Evolutionary conservation across 2,113 vertebrate species (phyloP).

Genomic region (Amphilophus citrinellus): DNA sequence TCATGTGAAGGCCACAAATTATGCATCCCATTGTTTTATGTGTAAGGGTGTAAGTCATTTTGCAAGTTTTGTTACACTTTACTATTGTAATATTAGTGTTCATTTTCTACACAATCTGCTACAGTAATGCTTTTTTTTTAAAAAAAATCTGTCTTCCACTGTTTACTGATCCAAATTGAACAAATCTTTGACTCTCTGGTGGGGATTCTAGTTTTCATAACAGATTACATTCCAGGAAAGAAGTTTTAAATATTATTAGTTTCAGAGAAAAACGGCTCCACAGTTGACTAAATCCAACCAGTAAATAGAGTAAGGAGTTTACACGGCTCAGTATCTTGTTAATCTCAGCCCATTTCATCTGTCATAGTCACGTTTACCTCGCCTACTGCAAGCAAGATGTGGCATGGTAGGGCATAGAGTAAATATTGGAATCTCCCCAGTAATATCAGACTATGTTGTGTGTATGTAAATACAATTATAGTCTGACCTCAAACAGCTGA

Average conservation of each 20-base stretch:
- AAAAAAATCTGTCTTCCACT: neutral
- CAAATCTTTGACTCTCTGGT: slow-evolving; percentile 13
- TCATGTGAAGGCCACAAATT: slow-evolving; percentile 7
- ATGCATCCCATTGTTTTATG: neutral
- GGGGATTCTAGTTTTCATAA: slow-evolving; percentile 35
- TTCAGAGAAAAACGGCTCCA: slow-evolving; percentile 8
- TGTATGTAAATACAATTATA: slow-evolving; percentile 43
- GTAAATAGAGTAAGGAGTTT: slow-evolving; percentile 45
- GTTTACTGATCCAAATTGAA: neutral
- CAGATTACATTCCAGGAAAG: neutral
- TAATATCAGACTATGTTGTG: slow-evolving; percentile 28
- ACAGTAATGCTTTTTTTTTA: neutral
- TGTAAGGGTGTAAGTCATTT: neutral
- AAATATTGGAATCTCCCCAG: slow-evolving; percentile 49
- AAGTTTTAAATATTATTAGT: neutral
- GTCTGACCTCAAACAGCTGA: slow-evolving; percentile 40
- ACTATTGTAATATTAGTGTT: neutral
- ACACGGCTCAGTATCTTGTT: slow-evolving; percentile 24
- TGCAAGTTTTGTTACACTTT: neutral
- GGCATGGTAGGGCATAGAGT: slow-evolving; percentile 39
- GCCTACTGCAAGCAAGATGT: slow-evolving; percentile 34
- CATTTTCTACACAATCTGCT: neutral
- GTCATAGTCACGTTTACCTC: slow-evolving; percentile 28
- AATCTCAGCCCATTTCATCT: slow-evolving; percentile 19
- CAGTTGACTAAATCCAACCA: slow-evolving; percentile 30